These are phyloP conservation scores for Pristionchus mayeri DNA, from an alignment of 2,888 invertebrate genomes.

Conservation along the genomic window DNA sequence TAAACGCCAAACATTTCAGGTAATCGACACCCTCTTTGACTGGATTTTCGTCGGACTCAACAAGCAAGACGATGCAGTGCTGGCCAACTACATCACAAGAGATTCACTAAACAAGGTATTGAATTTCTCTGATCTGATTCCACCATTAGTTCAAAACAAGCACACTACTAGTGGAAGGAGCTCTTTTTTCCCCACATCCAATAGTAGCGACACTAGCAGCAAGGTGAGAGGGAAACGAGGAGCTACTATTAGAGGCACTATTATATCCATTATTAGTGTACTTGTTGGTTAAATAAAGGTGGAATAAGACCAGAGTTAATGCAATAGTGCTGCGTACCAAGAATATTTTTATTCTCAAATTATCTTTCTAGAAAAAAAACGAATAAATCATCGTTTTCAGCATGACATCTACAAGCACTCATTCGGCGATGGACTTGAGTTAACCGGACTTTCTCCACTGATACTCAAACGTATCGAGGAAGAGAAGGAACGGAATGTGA, in stretches of 20 bases:
- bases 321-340: no score
- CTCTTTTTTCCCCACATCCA: no score
- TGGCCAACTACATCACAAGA: not conserved
- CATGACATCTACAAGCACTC: conserved; percentile 30
- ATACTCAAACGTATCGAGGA: not conserved
- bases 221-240: no score
- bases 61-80: conserved; percentile 38
- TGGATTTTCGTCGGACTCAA: conserved; percentile 48
- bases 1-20: conserved; percentile 26
- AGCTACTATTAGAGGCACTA: no score
- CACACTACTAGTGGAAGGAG: not conserved
- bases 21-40: conserved; percentile 43
- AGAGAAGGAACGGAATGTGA: not conserved
- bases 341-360: no score
- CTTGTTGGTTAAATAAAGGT: no score
- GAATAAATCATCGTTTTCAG: not conserved
- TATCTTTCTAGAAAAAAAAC: not conserved
- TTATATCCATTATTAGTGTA: no score
- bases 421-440: not conserved
- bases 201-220: no score
- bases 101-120: not conserved
- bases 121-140: not conserved
- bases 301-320: no score
- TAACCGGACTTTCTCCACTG: conserved; percentile 1
- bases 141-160: not conserved